Conservation (phyloP, 2,113 vertebrate genomes). For the Podarcis muralis region DNA sequence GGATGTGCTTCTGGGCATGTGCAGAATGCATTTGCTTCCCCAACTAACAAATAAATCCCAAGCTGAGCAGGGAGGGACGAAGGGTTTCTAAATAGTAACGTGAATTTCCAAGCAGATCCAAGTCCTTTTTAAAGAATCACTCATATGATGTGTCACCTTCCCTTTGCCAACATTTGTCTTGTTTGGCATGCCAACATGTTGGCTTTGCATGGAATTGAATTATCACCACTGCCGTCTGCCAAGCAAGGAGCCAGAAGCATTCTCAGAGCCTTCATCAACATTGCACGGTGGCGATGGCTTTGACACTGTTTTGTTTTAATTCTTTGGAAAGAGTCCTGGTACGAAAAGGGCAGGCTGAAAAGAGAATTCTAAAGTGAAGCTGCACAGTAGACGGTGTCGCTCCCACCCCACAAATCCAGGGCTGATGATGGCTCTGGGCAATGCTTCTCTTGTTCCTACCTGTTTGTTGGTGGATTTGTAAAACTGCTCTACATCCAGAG, state of each 20-base stretch:
- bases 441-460: neutral
- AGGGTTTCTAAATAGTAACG: neutral
- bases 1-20: neutral
- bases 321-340: neutral
- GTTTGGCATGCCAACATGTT: neutral
- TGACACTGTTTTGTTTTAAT: no score
- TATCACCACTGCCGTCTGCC: neutral
- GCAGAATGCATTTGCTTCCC: neutral
- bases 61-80: neutral
- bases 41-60: no score
- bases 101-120: neutral
- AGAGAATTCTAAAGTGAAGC: neutral
- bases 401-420: no score
- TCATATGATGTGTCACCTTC: neutral
- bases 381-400: neutral
- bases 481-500: no score
- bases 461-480: neutral
- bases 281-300: neutral
- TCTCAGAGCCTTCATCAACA: neutral
- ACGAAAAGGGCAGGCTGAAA: neutral
- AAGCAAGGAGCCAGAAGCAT: neutral
- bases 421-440: no score
- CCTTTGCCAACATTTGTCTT: neutral
- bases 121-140: neutral
- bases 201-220: neutral